These are phyloP conservation scores for Phodopus roborovskii DNA, from an alignment of 2,113 vertebrate genomes.

Conservation along the genomic window DNA sequence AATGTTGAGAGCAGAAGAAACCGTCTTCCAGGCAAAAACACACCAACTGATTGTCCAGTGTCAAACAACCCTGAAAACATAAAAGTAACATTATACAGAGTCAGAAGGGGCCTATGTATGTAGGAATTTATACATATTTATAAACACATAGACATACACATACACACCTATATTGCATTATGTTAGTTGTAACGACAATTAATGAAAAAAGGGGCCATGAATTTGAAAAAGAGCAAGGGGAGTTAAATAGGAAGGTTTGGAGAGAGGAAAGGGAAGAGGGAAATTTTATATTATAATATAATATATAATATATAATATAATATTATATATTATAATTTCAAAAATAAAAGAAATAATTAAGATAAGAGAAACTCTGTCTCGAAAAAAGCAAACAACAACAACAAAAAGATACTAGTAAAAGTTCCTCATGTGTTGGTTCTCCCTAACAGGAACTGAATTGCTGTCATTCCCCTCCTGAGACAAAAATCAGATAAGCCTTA, in stretches of 20 bases:
- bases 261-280: background rate
- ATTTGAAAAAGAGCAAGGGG: background rate
- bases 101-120: background rate
- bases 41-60: background rate
- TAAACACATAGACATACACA: background rate
- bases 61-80: background rate
- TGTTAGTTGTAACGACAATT: background rate
- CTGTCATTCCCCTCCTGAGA: background rate
- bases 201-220: background rate
- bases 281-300: too few species aligned
- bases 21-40: background rate
- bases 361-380: too few species aligned
- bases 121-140: background rate
- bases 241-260: background rate
- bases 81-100: background rate
- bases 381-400: too few species aligned
- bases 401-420: background rate
- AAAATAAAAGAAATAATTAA: background rate
- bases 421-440: conserved; percentile 47
- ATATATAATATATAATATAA: too few species aligned
- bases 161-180: background rate
- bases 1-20: background rate
- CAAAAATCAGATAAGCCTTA: conserved; percentile 73
- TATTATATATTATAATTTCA: too few species aligned
- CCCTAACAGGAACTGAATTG: conserved; percentile 52